A percentile compares a stretch with the other conserved stretches of the same genome.
Conservation (phyloP, 2,113 vertebrate species). For the Spea multiplicata region DNA sequence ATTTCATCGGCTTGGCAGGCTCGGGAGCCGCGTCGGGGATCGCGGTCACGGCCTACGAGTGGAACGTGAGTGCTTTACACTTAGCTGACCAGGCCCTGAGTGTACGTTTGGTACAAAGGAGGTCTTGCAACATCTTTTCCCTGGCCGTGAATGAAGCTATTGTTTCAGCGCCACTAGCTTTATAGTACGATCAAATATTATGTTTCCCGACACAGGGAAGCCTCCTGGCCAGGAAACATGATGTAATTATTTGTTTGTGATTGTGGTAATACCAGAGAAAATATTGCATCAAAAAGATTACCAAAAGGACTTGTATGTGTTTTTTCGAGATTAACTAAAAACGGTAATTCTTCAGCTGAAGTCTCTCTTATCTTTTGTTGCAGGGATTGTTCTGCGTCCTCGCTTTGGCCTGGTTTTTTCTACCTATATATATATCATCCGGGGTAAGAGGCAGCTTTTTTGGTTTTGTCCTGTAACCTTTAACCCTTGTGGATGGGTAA, state of each 20-base stretch:
- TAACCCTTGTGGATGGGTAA: too few species aligned
- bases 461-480: background rate
- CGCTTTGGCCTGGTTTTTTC: conserved; percentile 89
- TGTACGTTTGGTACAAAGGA: background rate
- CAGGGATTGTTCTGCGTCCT: conserved; percentile 88
- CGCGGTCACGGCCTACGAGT: conserved; percentile 82
- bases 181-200: background rate
- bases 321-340: too few species aligned
- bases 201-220: too few species aligned
- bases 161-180: background rate
- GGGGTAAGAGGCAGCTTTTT: conserved; percentile 69
- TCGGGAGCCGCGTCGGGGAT: conserved; percentile 88
- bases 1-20: conserved; percentile 92
- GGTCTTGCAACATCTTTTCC: background rate
- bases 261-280: too few species aligned
- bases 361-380: background rate
- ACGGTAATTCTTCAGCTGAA: background rate
- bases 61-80: conserved; percentile 75
- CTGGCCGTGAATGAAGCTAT: background rate
- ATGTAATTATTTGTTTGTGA: too few species aligned
- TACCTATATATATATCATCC: conserved; percentile 90
- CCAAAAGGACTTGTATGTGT: too few species aligned
- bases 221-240: too few species aligned
- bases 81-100: background rate
- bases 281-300: too few species aligned